Conservation (phyloP, 2,113 vertebrate genomes). For the Theristicus caerulescens region DNA sequence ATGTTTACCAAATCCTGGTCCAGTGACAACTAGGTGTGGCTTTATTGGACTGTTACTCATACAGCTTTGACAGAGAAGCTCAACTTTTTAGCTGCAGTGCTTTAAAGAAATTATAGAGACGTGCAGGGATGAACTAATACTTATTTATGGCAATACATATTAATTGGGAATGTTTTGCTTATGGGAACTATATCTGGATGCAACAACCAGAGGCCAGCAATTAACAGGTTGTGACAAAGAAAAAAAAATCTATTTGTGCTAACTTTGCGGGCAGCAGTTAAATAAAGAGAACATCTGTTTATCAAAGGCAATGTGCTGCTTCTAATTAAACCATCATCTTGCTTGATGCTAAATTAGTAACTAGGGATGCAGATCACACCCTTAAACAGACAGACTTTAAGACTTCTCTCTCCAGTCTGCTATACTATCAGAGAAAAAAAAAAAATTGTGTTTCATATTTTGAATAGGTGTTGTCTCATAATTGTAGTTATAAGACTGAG, state of each 20-base stretch:
- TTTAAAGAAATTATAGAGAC: slow-evolving; percentile 32
- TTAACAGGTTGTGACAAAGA: slow-evolving; percentile 53
- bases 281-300: slow-evolving; percentile 74
- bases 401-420: slow-evolving; percentile 37
- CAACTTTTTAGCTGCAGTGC: slow-evolving; percentile 24
- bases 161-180: slow-evolving; percentile 52
- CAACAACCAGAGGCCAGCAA: slow-evolving; percentile 64
- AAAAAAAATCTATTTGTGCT: slow-evolving; percentile 47
- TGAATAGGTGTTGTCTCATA: slow-evolving; percentile 71
- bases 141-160: slow-evolving; percentile 26
- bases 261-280: slow-evolving; percentile 54
- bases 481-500: slow-evolving; percentile 65
- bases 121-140: slow-evolving; percentile 1
- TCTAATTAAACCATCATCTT: slow-evolving; percentile 75
- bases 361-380: slow-evolving; percentile 64
- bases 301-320: slow-evolving; percentile 63
- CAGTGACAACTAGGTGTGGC: slow-evolving; percentile 67
- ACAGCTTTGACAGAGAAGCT: slow-evolving; percentile 60
- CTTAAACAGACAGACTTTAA: slow-evolving; percentile 42
- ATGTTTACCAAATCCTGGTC: slow-evolving; percentile 64
- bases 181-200: slow-evolving; percentile 51
- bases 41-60: slow-evolving; percentile 55
- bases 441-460: slow-evolving; percentile 58
- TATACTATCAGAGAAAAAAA: slow-evolving; percentile 46
- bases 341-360: slow-evolving; percentile 70